Base-by-base conservation (phyloP, 1,140 invertebrate genomes). In the Teleopsis dalmanni region DNA sequence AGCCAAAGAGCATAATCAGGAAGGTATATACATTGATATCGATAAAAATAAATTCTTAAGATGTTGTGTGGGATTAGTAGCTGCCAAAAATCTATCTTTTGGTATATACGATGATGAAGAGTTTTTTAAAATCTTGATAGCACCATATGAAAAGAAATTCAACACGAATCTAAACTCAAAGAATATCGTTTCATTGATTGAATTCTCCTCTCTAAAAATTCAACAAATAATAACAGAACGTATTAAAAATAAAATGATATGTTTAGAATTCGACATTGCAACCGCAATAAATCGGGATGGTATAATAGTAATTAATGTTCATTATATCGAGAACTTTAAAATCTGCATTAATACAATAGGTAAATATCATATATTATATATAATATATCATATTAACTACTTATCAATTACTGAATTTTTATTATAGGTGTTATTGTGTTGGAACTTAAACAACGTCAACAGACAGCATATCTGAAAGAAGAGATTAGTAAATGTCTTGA, bases 41-140 rank as follows among this genome's bases (percentile, higher is more conserved):
- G 40, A 42, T 42, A 13, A 27, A 13, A 23, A 42, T 11, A n/a
- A 27, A n/a, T 42, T 23, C 18, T 23, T 42, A 23, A 42, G 27
- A 42, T 42, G 40, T 27, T 42, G 40, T 27, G 25, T 42, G n/a
- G 40, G 40, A 13, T 27, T 42, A n/a, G 40, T 42, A n/a, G 19
- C 40, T 13, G 22, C 13, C 5, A 42, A 42, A 42, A 27, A 27
- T 27, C 13, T 42, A 25, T 18, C 40, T 14, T 25, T 27, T 27
- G 27, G 40, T 7, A 25, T 42, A 26, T 42, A 26, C 27, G 40
- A 42, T 42, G 40, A 42, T 18, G 10, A 42, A 8, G 40, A 42
- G 8, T 42, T 21, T 16, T 42, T 42, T 18, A 42, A 42, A 23
- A 21, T 11, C n/a, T 18, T 42, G 18, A 42, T 42, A 14, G 25